Evolutionary conservation across 2,888 invertebrate genomes (phyloP).

Genomic region (Nymphalis c-album): DNA sequence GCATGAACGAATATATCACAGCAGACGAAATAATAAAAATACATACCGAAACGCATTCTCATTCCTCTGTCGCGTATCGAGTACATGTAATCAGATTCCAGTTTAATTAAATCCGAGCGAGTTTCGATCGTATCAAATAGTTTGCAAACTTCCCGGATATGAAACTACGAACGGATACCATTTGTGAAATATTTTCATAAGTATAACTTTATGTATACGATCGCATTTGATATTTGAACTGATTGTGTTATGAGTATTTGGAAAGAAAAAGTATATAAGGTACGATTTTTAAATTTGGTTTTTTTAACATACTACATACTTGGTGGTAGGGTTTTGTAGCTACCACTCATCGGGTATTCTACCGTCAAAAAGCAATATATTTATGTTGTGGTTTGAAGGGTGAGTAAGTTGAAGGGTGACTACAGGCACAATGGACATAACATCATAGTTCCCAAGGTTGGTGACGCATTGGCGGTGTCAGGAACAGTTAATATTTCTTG

Average conservation of each 20-base stretch:
- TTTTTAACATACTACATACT: no score
- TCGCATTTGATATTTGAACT: no score
- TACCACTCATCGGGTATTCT: no score
- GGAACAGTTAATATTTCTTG: no score
- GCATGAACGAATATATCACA: slow-evolving; percentile 4
- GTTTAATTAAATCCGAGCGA: slow-evolving; percentile 56
- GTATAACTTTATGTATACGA: background rate
- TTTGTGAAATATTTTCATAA: slow-evolving; percentile 29
- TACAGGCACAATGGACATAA: no score
- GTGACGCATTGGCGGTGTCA: no score
- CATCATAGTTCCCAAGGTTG: no score
- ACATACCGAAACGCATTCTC: slow-evolving; percentile 36
- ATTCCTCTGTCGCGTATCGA: slow-evolving; percentile 33
- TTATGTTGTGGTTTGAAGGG: no score
- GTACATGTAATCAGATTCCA: slow-evolving; percentile 49
- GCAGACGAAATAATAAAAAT: slow-evolving; percentile 30
- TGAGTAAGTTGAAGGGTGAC: no score
- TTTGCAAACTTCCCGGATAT: slow-evolving; percentile 39
- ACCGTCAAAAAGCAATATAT: no score
- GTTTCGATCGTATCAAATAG: slow-evolving; percentile 43
- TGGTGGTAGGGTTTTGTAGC: no score
- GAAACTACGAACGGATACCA: slow-evolving; percentile 24
- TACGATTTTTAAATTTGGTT: background rate
- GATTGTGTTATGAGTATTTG: background rate
- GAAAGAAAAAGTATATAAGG: no score